These are phyloP conservation scores for Lasioglossum figueresi DNA, from an alignment of 2,888 invertebrate genomes.

Conservation along the genomic window DNA sequence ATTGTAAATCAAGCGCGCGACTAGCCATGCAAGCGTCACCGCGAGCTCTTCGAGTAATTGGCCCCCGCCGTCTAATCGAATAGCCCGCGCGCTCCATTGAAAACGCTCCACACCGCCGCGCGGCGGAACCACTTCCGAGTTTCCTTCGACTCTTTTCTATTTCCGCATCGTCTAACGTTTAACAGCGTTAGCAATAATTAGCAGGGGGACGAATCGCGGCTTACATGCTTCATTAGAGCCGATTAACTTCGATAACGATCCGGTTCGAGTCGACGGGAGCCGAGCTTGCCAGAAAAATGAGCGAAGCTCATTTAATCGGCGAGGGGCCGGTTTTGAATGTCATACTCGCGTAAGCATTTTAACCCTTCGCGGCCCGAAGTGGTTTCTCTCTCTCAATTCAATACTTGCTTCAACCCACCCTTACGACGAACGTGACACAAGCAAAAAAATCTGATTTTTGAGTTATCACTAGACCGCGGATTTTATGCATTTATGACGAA, in stretches of 20 bases:
- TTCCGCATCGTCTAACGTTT: slow-evolving; percentile 32
- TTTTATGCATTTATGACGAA: too few relatives aligned
- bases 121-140: slow-evolving; percentile 17
- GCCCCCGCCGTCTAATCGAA: slow-evolving; percentile 68
- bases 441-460: too few relatives aligned
- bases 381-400: neutral
- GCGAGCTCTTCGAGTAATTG: slow-evolving; percentile 70
- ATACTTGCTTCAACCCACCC: neutral
- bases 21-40: slow-evolving; percentile 42
- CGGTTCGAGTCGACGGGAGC: neutral
- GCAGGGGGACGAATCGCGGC: slow-evolving; percentile 21
- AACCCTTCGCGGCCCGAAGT: neutral
- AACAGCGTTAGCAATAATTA: slow-evolving; percentile 67
- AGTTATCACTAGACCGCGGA: too few relatives aligned
- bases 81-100: slow-evolving; percentile 55
- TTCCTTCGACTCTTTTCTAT: slow-evolving; percentile 31
- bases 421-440: too few relatives aligned
- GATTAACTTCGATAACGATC: slow-evolving; percentile 51
- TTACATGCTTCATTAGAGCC: slow-evolving; percentile 54
- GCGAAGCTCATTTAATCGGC: neutral
- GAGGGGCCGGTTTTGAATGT: neutral
- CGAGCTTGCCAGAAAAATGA: slow-evolving; percentile 23
- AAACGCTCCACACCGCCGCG: slow-evolving; percentile 29
- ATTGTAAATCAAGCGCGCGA: slow-evolving; percentile 68
- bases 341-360: neutral